phyloP scores from a whole-genome alignment of 2,113 vertebrate species.

The pig (Sus scrofa) region DNA sequence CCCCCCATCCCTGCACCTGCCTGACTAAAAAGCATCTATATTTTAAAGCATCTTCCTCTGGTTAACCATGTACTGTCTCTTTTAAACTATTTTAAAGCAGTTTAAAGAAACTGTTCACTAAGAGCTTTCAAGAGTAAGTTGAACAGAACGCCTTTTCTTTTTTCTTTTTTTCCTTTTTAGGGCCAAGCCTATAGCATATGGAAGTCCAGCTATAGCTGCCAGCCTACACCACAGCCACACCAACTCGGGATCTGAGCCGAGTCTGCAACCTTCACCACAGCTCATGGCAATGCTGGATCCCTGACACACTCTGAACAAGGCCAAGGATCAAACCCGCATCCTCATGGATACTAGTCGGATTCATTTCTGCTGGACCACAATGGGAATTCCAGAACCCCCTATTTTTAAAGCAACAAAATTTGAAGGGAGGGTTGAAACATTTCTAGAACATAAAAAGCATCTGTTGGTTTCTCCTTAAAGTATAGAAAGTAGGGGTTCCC shows the following conservation, averaged over 20 bases:
- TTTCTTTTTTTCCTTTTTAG: too few species aligned
- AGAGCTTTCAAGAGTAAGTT: constrained; percentile 17
- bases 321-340: too few species aligned
- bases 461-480: not conserved
- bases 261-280: too few species aligned
- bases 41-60: not conserved
- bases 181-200: too few species aligned
- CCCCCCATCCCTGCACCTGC: not conserved
- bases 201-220: too few species aligned
- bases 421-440: not conserved
- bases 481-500: too few species aligned
- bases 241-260: too few species aligned
- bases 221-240: too few species aligned
- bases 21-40: not conserved
- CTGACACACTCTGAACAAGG: too few species aligned
- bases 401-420: constrained; percentile 35
- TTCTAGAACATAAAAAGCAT: not conserved
- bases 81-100: not conserved
- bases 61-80: not conserved
- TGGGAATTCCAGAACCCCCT: not conserved
- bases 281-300: too few species aligned
- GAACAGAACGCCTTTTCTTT: not conserved
- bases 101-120: constrained; percentile 35
- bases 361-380: too few species aligned
- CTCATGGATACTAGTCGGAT: too few species aligned